phyloP scores from a whole-genome alignment of 2,888 invertebrate species.

The Melanophora roralis region DNA sequence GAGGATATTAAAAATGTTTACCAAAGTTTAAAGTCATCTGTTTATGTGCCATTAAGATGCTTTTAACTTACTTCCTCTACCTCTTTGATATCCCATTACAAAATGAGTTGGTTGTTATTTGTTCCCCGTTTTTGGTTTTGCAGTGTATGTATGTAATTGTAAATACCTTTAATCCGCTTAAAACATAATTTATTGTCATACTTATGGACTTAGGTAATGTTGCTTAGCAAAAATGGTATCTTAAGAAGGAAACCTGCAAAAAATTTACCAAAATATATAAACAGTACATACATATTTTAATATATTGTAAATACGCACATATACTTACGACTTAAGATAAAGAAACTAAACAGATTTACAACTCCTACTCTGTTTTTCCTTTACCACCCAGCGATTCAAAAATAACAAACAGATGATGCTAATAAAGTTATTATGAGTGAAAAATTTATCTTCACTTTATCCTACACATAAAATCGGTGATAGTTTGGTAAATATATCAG shows the following conservation, averaged over 20 bases:
- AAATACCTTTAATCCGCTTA: constrained; percentile 63
- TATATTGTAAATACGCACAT: no score
- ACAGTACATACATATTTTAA: no score
- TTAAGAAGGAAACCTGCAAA: neutral
- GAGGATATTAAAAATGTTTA: neutral
- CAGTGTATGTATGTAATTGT: constrained; percentile 34
- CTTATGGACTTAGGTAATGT: constrained; percentile 35
- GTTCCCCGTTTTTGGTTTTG: neutral
- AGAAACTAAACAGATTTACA: neutral
- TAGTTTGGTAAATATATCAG: neutral
- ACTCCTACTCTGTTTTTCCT: neutral
- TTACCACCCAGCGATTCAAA: constrained; percentile 33
- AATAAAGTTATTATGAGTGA: constrained; percentile 36
- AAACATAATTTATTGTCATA: constrained; percentile 63
- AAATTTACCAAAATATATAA: neutral
- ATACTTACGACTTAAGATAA: no score
- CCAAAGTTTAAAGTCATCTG: neutral
- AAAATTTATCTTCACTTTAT: constrained; percentile 1
- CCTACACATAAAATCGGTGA: neutral
- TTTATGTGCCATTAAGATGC: neutral
- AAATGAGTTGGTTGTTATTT: neutral
- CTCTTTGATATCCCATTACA: neutral
- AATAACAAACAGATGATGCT: constrained; percentile 22
- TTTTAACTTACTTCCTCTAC: neutral
- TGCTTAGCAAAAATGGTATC: neutral